phyloP scores from a whole-genome alignment of 2,888 invertebrate species.

The Poecilus cupreus region DNA sequence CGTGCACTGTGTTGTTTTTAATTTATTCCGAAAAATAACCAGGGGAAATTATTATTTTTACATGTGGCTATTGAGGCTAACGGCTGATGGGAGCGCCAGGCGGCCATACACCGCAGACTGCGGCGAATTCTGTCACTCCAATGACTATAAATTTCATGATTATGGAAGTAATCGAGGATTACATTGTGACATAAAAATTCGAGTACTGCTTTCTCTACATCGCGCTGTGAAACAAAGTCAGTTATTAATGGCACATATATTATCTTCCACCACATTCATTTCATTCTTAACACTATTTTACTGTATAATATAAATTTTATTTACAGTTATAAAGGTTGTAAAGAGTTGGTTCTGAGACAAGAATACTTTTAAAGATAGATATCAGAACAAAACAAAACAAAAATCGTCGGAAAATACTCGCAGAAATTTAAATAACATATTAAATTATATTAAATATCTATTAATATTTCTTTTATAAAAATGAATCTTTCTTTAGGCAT shows the following conservation, averaged over 20 bases:
- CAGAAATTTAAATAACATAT: too few relatives aligned
- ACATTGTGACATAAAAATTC: slow-evolving; percentile 19
- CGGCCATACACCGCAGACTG: background rate
- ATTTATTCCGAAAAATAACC: slow-evolving; percentile 49
- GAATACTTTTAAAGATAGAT: too few relatives aligned
- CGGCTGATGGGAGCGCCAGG: background rate
- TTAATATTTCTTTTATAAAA: too few relatives aligned
- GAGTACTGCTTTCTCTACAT: slow-evolving; percentile 5
- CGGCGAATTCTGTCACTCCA: background rate
- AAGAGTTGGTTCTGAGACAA: too few relatives aligned
- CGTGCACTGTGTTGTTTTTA: slow-evolving; percentile 47
- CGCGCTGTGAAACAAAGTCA: slow-evolving; percentile 17
- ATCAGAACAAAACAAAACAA: too few relatives aligned
- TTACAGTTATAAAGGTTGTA: too few relatives aligned
- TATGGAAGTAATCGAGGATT: slow-evolving; percentile 20
- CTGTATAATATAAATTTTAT: too few relatives aligned
- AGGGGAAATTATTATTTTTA: slow-evolving; percentile 43
- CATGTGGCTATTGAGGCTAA: slow-evolving; percentile 24
- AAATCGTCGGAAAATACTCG: too few relatives aligned
- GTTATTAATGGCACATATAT: slow-evolving; percentile 20
- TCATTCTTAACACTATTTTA: background rate
- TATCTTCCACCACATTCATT: background rate
- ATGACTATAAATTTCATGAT: slow-evolving; percentile 33
- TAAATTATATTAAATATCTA: too few relatives aligned
- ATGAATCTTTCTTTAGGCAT: too few relatives aligned